These are phyloP conservation scores for Lepeophtheirus nordmannii DNA, from an alignment of 2,888 invertebrate genomes.

Conservation along the genomic window DNA sequence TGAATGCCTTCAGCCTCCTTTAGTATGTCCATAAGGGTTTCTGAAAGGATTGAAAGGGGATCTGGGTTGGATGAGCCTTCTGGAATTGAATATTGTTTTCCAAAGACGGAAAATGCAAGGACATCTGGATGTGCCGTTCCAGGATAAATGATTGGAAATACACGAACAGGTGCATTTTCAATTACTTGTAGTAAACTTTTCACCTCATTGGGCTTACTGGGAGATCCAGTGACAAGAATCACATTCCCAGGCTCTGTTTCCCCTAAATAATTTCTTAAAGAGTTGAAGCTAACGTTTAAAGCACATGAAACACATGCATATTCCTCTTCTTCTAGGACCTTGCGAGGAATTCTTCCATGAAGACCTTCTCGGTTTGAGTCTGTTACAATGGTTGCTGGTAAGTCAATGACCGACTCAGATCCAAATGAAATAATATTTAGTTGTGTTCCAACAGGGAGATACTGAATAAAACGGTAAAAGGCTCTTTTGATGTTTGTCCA, in stretches of 20 bases:
- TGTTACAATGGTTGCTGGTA: conserved; percentile 30
- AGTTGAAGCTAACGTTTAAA: conserved; percentile 19
- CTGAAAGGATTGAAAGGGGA: conserved; percentile 10
- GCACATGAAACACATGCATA: conserved; percentile 24
- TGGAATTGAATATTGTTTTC: conserved; percentile 10
- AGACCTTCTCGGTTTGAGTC: conserved; percentile 30
- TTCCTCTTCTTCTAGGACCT: conserved; percentile 27
- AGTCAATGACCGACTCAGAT: conserved; percentile 28
- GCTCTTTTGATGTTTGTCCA: conserved; percentile 30
- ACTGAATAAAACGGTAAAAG: conserved; percentile 30
- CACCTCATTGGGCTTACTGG: neutral
- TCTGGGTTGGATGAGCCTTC: conserved; percentile 1
- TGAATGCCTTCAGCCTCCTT: conserved; percentile 7
- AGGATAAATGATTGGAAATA: conserved; percentile 18
- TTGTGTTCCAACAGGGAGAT: conserved; percentile 30
- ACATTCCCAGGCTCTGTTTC: conserved; percentile 13
- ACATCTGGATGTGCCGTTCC: conserved; percentile 14
- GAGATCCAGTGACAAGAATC: conserved; percentile 15
- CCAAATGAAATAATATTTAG: conserved; percentile 30
- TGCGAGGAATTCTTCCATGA: conserved; percentile 30
- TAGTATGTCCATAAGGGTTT: conserved; percentile 22
- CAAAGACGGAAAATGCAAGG: neutral
- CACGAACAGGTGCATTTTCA: neutral
- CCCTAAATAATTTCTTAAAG: conserved; percentile 5
- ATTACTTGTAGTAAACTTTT: neutral